A percentile compares a stretch with the other conserved stretches of the same genome.
phyloP scores from a whole-genome alignment of 2,113 vertebrate genomes.

The Lophura nycthemera region DNA sequence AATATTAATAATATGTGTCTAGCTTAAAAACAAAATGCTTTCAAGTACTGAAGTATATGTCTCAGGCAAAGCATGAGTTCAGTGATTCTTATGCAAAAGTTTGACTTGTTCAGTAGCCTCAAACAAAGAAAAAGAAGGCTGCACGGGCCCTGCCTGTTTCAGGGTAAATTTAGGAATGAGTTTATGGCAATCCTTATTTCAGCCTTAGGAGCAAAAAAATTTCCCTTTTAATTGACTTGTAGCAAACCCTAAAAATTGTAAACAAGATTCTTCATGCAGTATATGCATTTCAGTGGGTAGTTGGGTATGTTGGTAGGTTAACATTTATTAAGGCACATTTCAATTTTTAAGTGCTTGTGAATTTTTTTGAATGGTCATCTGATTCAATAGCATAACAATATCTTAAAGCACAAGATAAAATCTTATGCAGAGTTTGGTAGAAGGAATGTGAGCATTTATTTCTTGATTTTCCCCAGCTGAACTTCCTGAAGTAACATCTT shows the following conservation, averaged over 20 bases:
- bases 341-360: not conserved
- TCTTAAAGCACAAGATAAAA: not conserved
- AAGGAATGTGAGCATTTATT: not conserved
- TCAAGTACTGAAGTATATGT: not conserved
- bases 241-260: no score
- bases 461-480: not conserved
- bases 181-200: not conserved
- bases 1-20: not conserved
- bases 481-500: not conserved
- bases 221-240: not conserved
- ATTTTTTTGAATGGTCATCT: not conserved
- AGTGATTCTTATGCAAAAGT: not conserved
- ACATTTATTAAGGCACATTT: not conserved
- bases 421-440: not conserved
- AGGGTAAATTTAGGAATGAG: not conserved
- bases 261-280: no score
- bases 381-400: not conserved
- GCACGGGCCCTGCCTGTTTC: accelerated
- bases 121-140: not conserved
- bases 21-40: not conserved
- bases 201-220: not conserved
- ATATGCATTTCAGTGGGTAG: not conserved
- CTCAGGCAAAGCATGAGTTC: not conserved
- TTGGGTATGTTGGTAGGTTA: no score
- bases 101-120: not conserved